Percentiles rank a stretch among this genome's conserved stretches.
Evolutionary conservation across 2,888 invertebrate species (phyloP).

Genomic region (Dromius quadrimaculatus): DNA sequence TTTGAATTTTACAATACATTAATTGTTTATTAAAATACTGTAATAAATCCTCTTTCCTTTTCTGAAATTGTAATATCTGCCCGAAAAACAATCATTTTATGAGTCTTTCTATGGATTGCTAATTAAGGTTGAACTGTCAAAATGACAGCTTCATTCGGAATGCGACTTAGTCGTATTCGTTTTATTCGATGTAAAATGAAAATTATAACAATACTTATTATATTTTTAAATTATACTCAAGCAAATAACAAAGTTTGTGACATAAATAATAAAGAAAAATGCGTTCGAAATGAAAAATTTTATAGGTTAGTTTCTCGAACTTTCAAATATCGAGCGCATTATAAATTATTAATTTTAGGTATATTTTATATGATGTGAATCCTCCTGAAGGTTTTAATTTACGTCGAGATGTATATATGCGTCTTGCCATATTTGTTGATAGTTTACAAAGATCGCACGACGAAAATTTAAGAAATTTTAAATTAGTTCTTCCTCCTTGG

Average conservation of each 20-base stretch:
- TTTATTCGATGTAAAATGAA: constrained; percentile 5
- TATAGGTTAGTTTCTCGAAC: constrained; percentile 1
- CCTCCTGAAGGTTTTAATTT: constrained; percentile 97
- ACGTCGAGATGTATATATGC: constrained; percentile 94
- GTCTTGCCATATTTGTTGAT: constrained; percentile 86
- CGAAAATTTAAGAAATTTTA: constrained; percentile 68
- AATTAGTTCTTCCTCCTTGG: constrained; percentile 93
- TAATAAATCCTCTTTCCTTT: background rate
- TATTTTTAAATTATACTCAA: background rate
- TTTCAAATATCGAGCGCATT: background rate
- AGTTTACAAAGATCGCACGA: constrained; percentile 70
- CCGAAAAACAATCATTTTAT: constrained; percentile 9
- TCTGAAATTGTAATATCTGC: background rate
- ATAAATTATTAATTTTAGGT: constrained; percentile 67
- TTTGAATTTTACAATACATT: too few relatives aligned
- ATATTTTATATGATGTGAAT: constrained; percentile 93
- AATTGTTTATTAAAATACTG: too few relatives aligned
- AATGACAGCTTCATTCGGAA: background rate
- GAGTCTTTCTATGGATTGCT: too few relatives aligned
- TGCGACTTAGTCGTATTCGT: too few relatives aligned
- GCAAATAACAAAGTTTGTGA: constrained; percentile 32
- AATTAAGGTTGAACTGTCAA: background rate
- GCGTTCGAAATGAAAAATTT: background rate
- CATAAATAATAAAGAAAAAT: constrained; percentile 23
- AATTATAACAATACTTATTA: constrained; percentile 9